Conservation (phyloP, 1,140 invertebrate species). For the Drosophila subpulchrella region DNA sequence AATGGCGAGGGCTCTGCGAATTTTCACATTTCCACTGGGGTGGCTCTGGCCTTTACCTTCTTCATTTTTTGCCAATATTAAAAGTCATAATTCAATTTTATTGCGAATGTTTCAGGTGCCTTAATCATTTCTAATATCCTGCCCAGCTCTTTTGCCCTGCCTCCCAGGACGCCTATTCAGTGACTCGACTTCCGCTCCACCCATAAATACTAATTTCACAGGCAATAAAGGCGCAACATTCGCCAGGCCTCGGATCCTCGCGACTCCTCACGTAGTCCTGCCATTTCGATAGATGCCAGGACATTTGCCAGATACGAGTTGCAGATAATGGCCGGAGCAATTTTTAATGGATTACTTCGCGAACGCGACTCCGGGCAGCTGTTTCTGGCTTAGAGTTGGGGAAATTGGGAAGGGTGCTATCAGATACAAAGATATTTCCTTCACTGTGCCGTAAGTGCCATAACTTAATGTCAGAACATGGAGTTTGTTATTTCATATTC, state of each 20-base stretch:
- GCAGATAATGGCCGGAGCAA: slow-evolving; percentile 38
- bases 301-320: slow-evolving; percentile 72
- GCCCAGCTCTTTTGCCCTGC: slow-evolving; percentile 17
- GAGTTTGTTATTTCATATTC: not conserved
- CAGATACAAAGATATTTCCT: slow-evolving; percentile 4
- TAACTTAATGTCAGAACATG: slow-evolving; percentile 8
- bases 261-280: slow-evolving; percentile 61
- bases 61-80: slow-evolving; percentile 66
- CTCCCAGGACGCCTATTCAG: slow-evolving; percentile 68
- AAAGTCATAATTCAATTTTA: slow-evolving; percentile 85
- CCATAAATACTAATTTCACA: slow-evolving; percentile 84
- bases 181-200: slow-evolving; percentile 51
- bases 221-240: slow-evolving; percentile 81
- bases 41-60: slow-evolving; percentile 18
- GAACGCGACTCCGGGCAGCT: slow-evolving; percentile 36
- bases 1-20: slow-evolving; percentile 19
- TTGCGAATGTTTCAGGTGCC: slow-evolving; percentile 83
- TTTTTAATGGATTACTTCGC: slow-evolving; percentile 74
- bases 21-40: slow-evolving; percentile 32
- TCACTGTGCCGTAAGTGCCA: not conserved
- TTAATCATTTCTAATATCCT: slow-evolving; percentile 84
- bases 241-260: slow-evolving; percentile 50
- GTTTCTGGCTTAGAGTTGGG: not conserved
- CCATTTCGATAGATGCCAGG: slow-evolving; percentile 66
- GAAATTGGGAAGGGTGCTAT: not conserved